Base-by-base conservation (phyloP, 2,113 vertebrate genomes). In the Thymallus thymallus region DNA sequence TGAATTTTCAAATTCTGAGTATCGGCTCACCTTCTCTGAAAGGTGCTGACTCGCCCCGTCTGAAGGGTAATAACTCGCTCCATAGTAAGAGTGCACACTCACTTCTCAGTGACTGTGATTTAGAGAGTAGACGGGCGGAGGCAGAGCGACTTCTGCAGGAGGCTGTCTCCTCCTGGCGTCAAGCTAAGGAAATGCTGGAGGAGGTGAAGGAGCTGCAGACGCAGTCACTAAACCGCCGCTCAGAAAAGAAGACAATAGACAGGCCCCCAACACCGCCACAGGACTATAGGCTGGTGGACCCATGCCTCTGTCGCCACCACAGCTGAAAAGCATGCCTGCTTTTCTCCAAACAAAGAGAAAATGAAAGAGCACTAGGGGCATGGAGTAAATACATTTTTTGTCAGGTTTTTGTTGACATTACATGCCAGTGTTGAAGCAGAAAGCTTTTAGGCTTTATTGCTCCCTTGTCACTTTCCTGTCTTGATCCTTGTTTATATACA, bases 191-290 rank as follows among this genome's bases (percentile, higher is more conserved):
- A 73, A 95, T 99, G 77, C 87, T 99, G 86, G 94, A 95, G 92
- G 96, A 99, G 80, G 95, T 98, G 76, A 93, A 90, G 71, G 95
- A 97, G 88, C 91, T 99, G 87, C 94, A 97, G 87, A 94, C 90
- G 35, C 90, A 87, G 79, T 88, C 95, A 41, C 92, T 97, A 74
- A 93, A 94, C 89, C 91, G 90, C 69, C 90, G 94, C 90, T 95
- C 94, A 75, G 90, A 87, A 77, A 89, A 80, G 56, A 55, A 75
- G 77, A 35, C 67, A 0, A 2, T 18, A 0, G 79, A 80, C 0
- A 85, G 90, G 0, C 70, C 79, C 24, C 24, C 74, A 14, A 72
- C 78, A 0, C 76, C 79, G 0, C 85, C 88, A 0, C 86, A 80
- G 0, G 84, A 86, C 63, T 85, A 93, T 80, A 80, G 95, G 69